These are phyloP conservation scores for Athalia circularis DNA, from an alignment of 2,888 invertebrate species.

Conservation along the genomic window DNA sequence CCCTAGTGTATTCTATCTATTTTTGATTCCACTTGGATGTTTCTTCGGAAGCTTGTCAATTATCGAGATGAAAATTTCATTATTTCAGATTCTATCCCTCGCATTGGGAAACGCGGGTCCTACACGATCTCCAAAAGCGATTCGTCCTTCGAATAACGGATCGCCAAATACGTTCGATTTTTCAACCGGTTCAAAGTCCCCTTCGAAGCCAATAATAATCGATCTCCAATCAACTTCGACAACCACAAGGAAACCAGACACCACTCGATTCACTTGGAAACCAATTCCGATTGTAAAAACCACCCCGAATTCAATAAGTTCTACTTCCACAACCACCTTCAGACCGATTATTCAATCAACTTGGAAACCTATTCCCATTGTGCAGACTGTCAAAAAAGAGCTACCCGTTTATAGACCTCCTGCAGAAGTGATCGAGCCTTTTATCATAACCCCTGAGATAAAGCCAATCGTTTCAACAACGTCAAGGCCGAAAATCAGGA, in stretches of 20 bases:
- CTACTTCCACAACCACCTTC: slow-evolving; percentile 8
- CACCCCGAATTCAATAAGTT: background rate
- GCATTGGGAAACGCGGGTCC: slow-evolving; percentile 66
- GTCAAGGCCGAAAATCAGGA: slow-evolving; percentile 65
- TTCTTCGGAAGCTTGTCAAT: background rate
- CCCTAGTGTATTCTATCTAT: background rate
- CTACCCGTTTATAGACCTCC: background rate
- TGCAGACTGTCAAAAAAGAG: background rate
- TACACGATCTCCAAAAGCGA: slow-evolving; percentile 69
- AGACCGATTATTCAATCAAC: slow-evolving; percentile 56
- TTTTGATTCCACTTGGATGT: background rate
- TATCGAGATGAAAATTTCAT: background rate
- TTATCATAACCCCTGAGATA: background rate
- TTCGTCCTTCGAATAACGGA: slow-evolving; percentile 56
- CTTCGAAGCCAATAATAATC: slow-evolving; percentile 62
- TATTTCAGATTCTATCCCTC: slow-evolving; percentile 65
- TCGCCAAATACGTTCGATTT: slow-evolving; percentile 59
- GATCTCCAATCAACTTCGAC: slow-evolving; percentile 58
- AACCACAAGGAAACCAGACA: too few species aligned
- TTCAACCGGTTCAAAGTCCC: slow-evolving; percentile 48
- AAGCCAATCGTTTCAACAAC: slow-evolving; percentile 45
- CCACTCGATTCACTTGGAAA: slow-evolving; percentile 35
- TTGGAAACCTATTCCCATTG: slow-evolving; percentile 53
- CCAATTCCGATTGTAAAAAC: slow-evolving; percentile 31
- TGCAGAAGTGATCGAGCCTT: background rate